These are phyloP conservation scores for Dasypolia templi DNA, from an alignment of 2,888 invertebrate species.

Conservation along the genomic window DNA sequence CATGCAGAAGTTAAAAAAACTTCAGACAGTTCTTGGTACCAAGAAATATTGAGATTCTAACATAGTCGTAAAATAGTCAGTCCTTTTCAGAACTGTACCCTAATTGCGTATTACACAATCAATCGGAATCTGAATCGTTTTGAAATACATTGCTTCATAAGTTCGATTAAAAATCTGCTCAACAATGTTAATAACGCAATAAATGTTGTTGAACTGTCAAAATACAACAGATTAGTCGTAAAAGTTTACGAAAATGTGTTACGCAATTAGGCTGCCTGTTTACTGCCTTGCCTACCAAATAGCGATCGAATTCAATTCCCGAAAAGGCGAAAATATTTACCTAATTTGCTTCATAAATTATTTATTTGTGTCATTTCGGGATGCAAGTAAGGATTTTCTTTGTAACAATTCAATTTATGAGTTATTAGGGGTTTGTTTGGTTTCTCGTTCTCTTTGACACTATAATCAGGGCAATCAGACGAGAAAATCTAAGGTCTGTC, in stretches of 20 bases:
- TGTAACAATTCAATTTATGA: slow-evolving; percentile 53
- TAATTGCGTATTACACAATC: too few relatives aligned
- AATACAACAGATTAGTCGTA: too few relatives aligned
- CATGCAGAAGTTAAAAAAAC: too few relatives aligned
- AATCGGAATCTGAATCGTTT: too few relatives aligned
- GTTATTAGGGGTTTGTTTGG: slow-evolving; percentile 36
- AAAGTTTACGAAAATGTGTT: too few relatives aligned
- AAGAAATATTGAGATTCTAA: neutral
- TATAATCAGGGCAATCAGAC: slow-evolving; percentile 49
- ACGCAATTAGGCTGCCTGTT: too few relatives aligned
- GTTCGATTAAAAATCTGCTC: too few relatives aligned
- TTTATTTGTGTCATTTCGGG: slow-evolving; percentile 67
- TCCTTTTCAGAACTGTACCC: slow-evolving; percentile 21
- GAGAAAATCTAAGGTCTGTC: neutral
- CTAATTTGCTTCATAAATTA: slow-evolving; percentile 74
- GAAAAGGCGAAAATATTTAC: slow-evolving; percentile 73
- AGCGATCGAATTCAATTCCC: slow-evolving; percentile 59
- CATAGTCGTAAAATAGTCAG: neutral
- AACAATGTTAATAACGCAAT: too few relatives aligned
- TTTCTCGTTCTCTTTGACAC: slow-evolving; percentile 47
- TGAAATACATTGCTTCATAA: too few relatives aligned
- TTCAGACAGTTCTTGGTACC: neutral
- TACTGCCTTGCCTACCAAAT: slow-evolving; percentile 47
- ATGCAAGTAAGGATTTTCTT: slow-evolving; percentile 58
- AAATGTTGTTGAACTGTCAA: too few relatives aligned